These are phyloP conservation scores for Chaitophorus viminalis DNA, from an alignment of 2,888 invertebrate genomes.

Conservation along the genomic window DNA sequence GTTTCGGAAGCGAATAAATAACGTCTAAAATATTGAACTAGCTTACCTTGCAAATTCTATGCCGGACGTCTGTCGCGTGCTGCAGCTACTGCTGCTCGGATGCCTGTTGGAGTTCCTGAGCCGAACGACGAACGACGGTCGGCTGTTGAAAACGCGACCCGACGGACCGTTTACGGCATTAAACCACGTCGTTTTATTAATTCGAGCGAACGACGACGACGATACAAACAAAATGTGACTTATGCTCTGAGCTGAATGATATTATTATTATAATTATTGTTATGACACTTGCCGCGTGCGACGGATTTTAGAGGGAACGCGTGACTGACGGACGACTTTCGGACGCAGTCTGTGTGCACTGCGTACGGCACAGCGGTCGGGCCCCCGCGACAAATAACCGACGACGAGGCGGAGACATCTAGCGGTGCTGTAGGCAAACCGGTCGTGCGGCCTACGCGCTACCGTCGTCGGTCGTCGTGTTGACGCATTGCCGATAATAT, in stretches of 20 bases:
- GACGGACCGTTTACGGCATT: not conserved
- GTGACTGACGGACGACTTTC: constrained; percentile 47
- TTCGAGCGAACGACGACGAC: not conserved
- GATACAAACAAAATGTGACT: too few species aligned
- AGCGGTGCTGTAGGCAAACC: constrained; percentile 57
- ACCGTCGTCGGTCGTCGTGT: not conserved
- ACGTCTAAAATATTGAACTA: too few species aligned
- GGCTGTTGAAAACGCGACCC: not conserved
- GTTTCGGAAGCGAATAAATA: too few species aligned
- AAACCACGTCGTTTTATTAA: not conserved
- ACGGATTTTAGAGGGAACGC: constrained; percentile 53
- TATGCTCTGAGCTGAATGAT: too few species aligned
- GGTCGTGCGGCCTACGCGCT: constrained; percentile 43
- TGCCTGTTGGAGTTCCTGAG: not conserved
- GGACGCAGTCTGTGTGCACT: not conserved
- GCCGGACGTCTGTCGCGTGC: not conserved
- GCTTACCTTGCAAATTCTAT: too few species aligned
- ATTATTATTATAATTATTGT: not conserved
- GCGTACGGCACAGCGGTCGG: not conserved
- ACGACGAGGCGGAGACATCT: constrained; percentile 55
- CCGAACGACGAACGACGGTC: not conserved
- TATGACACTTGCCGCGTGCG: constrained; percentile 30
- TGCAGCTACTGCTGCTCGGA: not conserved
- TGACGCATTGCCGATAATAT: not conserved
- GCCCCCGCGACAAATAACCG: not conserved